A percentile compares a stretch with the other conserved stretches of the same genome.
Conservation (phyloP, 2,888 invertebrate species). For the Drosophila sordidula region DNA sequence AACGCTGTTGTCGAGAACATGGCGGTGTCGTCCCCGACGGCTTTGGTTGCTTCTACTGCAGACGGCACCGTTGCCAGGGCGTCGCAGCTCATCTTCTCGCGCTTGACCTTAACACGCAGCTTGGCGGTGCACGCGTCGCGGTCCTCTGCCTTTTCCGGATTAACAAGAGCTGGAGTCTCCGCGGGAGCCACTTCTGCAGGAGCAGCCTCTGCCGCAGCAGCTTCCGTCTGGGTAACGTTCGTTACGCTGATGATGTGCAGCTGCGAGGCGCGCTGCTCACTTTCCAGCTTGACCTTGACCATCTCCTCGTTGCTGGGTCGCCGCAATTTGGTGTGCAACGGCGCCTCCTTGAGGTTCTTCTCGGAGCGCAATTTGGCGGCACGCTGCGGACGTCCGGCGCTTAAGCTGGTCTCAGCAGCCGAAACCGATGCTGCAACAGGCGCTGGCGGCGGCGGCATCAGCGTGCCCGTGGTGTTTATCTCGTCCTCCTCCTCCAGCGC, state of each 20-base stretch:
- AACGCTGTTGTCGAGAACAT: conserved; percentile 46
- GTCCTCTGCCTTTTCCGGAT: background rate
- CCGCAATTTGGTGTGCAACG: conserved; percentile 72
- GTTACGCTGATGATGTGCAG: conserved; percentile 7
- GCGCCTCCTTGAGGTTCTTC: conserved; percentile 77
- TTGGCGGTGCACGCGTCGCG: background rate
- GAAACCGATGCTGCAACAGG: conserved; percentile 37
- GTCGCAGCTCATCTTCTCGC: conserved; percentile 69
- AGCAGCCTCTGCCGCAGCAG: background rate
- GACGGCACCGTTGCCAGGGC: conserved; percentile 14
- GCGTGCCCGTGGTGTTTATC: conserved; percentile 42
- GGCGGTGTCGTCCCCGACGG: conserved; percentile 42
- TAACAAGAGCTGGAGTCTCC: background rate
- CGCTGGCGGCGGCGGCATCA: conserved; percentile 76
- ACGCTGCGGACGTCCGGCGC: conserved; percentile 79
- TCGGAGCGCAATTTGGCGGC: conserved; percentile 81
- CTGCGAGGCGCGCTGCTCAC: conserved; percentile 79
- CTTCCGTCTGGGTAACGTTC: background rate
- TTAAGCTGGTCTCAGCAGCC: conserved; percentile 49
- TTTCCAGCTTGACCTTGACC: conserved; percentile 76
- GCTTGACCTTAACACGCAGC: conserved; percentile 73
- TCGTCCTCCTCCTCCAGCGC: conserved; percentile 38
- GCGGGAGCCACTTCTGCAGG: background rate
- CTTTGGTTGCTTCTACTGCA: conserved; percentile 43
- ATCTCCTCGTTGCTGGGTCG: conserved; percentile 63